Percentiles rank a stretch among this genome's conserved stretches.
phyloP scores from a whole-genome alignment of 2,888 invertebrate species.

The Polyploca ridens region DNA sequence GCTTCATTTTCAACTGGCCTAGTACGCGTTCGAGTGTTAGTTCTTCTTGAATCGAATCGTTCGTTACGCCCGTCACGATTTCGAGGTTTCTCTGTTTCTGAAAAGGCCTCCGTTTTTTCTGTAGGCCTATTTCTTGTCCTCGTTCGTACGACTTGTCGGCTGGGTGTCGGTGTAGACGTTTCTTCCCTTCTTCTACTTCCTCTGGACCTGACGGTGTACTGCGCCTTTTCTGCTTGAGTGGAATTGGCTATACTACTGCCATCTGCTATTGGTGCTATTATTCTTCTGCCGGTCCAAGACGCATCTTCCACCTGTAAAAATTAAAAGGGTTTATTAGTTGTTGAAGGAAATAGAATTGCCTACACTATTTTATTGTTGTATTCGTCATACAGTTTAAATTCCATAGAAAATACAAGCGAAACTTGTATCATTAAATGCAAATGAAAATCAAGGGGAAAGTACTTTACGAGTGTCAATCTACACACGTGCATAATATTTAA shows the following conservation, averaged over 20 bases:
- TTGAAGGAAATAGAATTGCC: neutral
- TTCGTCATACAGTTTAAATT: neutral
- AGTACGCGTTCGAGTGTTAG: slow-evolving; percentile 63
- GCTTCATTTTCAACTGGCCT: slow-evolving; percentile 49
- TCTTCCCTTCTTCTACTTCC: slow-evolving; percentile 63
- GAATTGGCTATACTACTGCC: slow-evolving; percentile 44
- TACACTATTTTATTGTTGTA: neutral
- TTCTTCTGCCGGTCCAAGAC: slow-evolving; percentile 61
- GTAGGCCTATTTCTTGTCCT: slow-evolving; percentile 60
- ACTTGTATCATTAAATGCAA: neutral
- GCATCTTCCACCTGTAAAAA: slow-evolving; percentile 68
- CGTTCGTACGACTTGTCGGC: slow-evolving; percentile 49
- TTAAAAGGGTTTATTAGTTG: slow-evolving; percentile 15
- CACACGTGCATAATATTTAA: neutral
- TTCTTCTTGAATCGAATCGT: slow-evolving; percentile 72
- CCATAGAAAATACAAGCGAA: neutral
- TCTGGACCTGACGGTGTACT: slow-evolving; percentile 62
- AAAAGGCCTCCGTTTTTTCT: slow-evolving; percentile 35
- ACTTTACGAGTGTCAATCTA: neutral
- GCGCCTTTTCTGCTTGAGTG: slow-evolving; percentile 49
- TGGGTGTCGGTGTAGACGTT: slow-evolving; percentile 45
- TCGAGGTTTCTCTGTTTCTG: slow-evolving; percentile 43
- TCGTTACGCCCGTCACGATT: slow-evolving; percentile 57
- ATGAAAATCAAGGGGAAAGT: slow-evolving; percentile 1
- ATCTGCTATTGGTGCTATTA: slow-evolving; percentile 47